phyloP scores from a whole-genome alignment of 1,140 invertebrate genomes.

The Anoplolepis gracilipes region DNA sequence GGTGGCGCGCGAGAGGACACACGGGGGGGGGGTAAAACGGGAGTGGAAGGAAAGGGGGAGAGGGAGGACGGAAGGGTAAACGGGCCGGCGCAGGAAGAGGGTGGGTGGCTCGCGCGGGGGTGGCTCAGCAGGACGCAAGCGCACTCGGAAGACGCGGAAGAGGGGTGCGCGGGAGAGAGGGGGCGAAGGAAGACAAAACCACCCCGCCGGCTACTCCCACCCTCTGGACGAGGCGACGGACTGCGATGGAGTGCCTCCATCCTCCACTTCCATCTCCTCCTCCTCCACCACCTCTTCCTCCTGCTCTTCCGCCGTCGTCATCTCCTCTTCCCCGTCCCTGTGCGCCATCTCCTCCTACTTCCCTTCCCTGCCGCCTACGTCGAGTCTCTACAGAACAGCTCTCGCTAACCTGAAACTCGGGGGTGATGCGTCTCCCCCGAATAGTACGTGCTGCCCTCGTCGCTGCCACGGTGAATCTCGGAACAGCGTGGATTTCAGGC shows the following conservation, averaged over 20 bases:
- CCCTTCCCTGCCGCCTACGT: constrained; percentile 41
- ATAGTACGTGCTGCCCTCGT: constrained; percentile 79
- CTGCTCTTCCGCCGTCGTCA: constrained; percentile 53
- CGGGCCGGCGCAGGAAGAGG: constrained; percentile 60
- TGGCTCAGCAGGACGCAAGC: constrained; percentile 65
- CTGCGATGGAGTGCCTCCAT: constrained; percentile 84
- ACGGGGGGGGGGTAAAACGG: constrained; percentile 66
- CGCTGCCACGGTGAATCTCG: constrained; percentile 31
- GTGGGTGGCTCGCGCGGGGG: constrained; percentile 57
- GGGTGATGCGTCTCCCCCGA: constrained; percentile 65
- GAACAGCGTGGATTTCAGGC: constrained; percentile 64
- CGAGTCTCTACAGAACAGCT: constrained; percentile 48
- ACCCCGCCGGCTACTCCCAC: constrained; percentile 75
- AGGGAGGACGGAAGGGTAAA: constrained; percentile 43
- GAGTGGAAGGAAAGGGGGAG: constrained; percentile 43
- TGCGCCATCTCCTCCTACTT: constrained; percentile 48
- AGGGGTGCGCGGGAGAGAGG: constrained; percentile 66
- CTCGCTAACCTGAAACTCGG: constrained; percentile 62
- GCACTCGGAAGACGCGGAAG: constrained; percentile 62
- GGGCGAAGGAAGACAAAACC: constrained; percentile 76
- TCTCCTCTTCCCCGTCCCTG: constrained; percentile 26
- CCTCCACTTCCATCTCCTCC: constrained; percentile 65
- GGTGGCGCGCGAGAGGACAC: constrained; percentile 83
- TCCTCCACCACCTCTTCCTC: constrained; percentile 55
- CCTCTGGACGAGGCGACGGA: constrained; percentile 83